Evolutionary conservation across 1,140 invertebrate genomes (phyloP).

Genomic region (Cotesia vestalis): DNA sequence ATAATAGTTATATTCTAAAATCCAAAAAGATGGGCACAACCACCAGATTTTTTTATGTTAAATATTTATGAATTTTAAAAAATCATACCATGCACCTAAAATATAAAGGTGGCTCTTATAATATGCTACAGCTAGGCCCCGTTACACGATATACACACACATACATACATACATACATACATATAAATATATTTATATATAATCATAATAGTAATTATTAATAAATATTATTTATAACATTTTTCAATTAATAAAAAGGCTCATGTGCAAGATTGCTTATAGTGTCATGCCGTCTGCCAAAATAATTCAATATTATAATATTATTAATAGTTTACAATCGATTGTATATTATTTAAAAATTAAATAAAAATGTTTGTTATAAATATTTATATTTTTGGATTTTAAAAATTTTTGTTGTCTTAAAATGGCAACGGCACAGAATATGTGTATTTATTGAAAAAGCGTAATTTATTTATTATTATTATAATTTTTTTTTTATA

Average conservation of each 20-base stretch:
- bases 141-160: background rate
- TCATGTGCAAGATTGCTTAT: constrained; percentile 46
- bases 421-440: constrained; percentile 11
- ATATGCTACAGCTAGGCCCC: constrained; percentile 25
- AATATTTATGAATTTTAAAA: constrained; percentile 10
- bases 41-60: constrained; percentile 34
- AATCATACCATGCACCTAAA: constrained; percentile 39
- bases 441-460: constrained; percentile 18
- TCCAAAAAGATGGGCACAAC: constrained; percentile 31
- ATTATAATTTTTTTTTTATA: no score
- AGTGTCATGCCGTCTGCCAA: constrained; percentile 22
- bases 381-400: constrained; percentile 22
- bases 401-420: constrained; percentile 8
- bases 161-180: background rate
- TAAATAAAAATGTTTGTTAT: background rate
- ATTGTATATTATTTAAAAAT: no score
- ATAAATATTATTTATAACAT: no score
- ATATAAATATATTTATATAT: background rate
- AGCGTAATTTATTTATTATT: no score
- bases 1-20: constrained; percentile 35
- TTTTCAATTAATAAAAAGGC: constrained; percentile 38
- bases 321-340: no score
- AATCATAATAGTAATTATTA: no score
- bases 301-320: background rate
- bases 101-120: constrained; percentile 37